phyloP scores from a whole-genome alignment of 2,888 invertebrate species.

The Spatulosminthurus flaviceps region DNA sequence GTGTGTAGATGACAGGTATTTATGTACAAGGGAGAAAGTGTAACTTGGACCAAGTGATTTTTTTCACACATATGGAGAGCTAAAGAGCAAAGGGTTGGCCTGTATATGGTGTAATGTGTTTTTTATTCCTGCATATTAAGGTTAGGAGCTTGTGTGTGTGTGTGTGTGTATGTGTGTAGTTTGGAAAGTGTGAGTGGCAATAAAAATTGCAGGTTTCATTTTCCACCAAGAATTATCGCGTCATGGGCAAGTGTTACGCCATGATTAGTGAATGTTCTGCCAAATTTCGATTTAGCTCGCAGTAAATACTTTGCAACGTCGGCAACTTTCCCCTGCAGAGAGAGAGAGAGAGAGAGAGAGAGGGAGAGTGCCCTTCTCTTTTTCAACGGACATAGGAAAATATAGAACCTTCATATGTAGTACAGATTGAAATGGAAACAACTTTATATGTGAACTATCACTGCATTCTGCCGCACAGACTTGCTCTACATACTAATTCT shows the following conservation, averaged over 20 bases:
- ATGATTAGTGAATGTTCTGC: slow-evolving; percentile 45
- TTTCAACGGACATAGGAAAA: neutral
- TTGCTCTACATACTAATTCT: too few relatives aligned
- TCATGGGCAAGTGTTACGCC: slow-evolving; percentile 45
- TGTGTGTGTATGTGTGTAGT: too few relatives aligned
- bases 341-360: slow-evolving; percentile 6
- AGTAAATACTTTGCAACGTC: slow-evolving; percentile 36
- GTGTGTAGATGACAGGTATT: too few relatives aligned
- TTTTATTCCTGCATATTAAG: slow-evolving; percentile 3
- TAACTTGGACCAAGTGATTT: too few relatives aligned
- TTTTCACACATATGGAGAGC: too few relatives aligned
- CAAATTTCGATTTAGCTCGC: slow-evolving; percentile 31
- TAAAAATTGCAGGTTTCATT: slow-evolving; percentile 45
- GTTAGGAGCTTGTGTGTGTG: too few relatives aligned
- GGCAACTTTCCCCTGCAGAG: slow-evolving; percentile 25
- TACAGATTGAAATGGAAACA: too few relatives aligned
- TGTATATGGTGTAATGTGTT: neutral
- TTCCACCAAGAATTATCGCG: slow-evolving; percentile 44
- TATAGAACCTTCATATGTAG: neutral
- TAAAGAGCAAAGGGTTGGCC: too few relatives aligned
- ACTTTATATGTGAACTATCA: too few relatives aligned
- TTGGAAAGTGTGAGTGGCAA: slow-evolving; percentile 17
- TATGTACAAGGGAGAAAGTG: too few relatives aligned
- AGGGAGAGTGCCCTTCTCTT: neutral
- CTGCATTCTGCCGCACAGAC: too few relatives aligned